A percentile compares a stretch with the other conserved stretches of the same genome.
phyloP scores from a whole-genome alignment of 2,797 vertebrate genomes.

The Betta splendens region DNA sequence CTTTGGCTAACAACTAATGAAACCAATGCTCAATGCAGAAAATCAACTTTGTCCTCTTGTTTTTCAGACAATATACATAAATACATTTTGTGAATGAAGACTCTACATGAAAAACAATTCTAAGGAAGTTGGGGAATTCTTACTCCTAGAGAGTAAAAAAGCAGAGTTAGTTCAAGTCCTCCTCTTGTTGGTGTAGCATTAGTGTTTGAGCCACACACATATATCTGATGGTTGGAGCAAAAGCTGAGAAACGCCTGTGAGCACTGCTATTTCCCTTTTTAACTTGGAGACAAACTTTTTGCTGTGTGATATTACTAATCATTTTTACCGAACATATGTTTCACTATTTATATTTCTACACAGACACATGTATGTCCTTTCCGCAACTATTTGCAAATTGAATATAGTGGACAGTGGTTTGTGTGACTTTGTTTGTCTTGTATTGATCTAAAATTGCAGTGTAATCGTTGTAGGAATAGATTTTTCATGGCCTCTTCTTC shows the following conservation, averaged over 20 bases:
- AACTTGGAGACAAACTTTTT: too few relatives aligned
- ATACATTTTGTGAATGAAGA: too few relatives aligned
- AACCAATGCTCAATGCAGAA: conserved; percentile 17
- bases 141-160: conserved; percentile 44
- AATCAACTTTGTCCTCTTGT: neutral
- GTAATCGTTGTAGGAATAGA: conserved; percentile 24
- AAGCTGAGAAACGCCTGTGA: conserved; percentile 44
- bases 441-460: conserved; percentile 47
- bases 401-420: conserved; percentile 33
- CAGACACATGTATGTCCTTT: too few relatives aligned
- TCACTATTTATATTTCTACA: too few relatives aligned
- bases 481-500: conserved; percentile 14
- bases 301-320: too few relatives aligned
- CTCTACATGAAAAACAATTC: too few relatives aligned
- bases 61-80: neutral
- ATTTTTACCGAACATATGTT: too few relatives aligned
- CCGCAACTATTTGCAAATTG: conserved; percentile 28
- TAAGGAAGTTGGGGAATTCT: conserved; percentile 48
- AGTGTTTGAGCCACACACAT: conserved; percentile 55
- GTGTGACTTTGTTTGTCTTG: conserved; percentile 31
- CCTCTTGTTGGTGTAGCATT: conserved; percentile 56
- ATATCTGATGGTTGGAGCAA: conserved; percentile 50
- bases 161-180: conserved; percentile 74
- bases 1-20: conserved; percentile 16
- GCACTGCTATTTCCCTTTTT: conserved; percentile 16